Conservation (phyloP, 2,888 invertebrate species). For the Yponomeuta sedellus region DNA sequence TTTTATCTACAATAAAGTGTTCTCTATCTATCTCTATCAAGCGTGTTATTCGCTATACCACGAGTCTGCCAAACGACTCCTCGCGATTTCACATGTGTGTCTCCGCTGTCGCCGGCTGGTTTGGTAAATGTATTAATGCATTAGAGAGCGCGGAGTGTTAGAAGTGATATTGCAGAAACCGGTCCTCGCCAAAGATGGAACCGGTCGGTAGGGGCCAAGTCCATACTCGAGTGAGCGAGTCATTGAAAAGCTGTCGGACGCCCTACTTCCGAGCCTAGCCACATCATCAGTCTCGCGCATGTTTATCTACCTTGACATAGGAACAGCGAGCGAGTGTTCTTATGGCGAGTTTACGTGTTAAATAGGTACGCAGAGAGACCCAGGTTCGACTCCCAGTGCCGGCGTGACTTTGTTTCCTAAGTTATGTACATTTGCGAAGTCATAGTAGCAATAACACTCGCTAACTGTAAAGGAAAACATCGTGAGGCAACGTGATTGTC, state of each 20-base stretch:
- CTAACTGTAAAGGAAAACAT: too few relatives aligned
- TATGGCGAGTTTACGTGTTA: background rate
- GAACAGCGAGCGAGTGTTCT: background rate
- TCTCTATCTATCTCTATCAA: too few relatives aligned
- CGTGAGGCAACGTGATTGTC: too few relatives aligned
- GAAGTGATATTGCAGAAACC: constrained; percentile 52
- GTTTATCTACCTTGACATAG: background rate
- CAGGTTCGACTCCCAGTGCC: too few relatives aligned
- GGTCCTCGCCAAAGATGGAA: constrained; percentile 68
- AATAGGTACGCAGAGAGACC: background rate
- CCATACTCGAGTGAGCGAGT: constrained; percentile 28
- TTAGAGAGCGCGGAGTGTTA: constrained; percentile 38
- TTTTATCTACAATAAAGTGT: too few relatives aligned
- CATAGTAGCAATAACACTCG: too few relatives aligned
- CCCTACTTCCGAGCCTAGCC: constrained; percentile 52
- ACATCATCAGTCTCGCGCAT: constrained; percentile 26
- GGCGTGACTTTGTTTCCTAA: too few relatives aligned
- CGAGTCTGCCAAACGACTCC: background rate
- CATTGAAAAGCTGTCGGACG: constrained; percentile 19
- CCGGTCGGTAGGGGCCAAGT: constrained; percentile 65
- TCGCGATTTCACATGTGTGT: constrained; percentile 10
- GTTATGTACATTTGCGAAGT: too few relatives aligned
- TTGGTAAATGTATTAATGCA: constrained; percentile 14
- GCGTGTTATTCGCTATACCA: background rate
- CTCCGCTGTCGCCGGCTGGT: background rate